A percentile compares a stretch with the other conserved stretches of the same genome.
phyloP scores from a whole-genome alignment of 1,140 invertebrate species.

The Brachionus angularis region DNA sequence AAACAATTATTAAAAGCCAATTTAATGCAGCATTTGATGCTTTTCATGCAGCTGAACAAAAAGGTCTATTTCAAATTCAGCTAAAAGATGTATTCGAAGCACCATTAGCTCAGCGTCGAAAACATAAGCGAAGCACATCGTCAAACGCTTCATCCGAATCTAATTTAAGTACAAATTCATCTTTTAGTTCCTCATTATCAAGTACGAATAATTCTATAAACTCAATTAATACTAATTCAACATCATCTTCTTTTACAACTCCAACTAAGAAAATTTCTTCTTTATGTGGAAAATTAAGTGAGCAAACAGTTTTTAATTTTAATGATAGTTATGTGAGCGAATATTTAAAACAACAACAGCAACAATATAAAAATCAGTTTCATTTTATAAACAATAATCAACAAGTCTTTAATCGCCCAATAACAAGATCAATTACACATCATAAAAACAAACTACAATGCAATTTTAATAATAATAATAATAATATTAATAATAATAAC shows the following conservation, averaged over 20 bases:
- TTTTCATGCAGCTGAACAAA: slow-evolving; percentile 67
- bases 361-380: neutral
- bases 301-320: slow-evolving; percentile 37
- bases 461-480: neutral
- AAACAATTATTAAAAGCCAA: slow-evolving; percentile 46
- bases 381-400: too few species aligned
- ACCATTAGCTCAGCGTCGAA: slow-evolving; percentile 67
- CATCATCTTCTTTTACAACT: neutral
- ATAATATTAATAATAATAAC: neutral
- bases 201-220: slow-evolving; percentile 21
- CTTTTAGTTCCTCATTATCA: neutral
- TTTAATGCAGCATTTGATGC: slow-evolving; percentile 66
- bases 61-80: slow-evolving; percentile 65
- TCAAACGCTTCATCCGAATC: slow-evolving; percentile 37
- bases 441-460: slow-evolving; percentile 12
- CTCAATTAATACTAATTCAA: neutral
- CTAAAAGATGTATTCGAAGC: slow-evolving; percentile 63
- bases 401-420: slow-evolving; percentile 41
- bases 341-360: slow-evolving; percentile 36
- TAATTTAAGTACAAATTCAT: neutral
- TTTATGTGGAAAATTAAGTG: slow-evolving; percentile 25
- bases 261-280: slow-evolving; percentile 37
- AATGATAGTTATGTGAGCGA: slow-evolving; percentile 15
- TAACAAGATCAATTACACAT: slow-evolving; percentile 25
- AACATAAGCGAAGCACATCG: slow-evolving; percentile 59